Evolutionary conservation across 2,888 invertebrate species (phyloP).

Genomic region (Eremobia ochroleuca): DNA sequence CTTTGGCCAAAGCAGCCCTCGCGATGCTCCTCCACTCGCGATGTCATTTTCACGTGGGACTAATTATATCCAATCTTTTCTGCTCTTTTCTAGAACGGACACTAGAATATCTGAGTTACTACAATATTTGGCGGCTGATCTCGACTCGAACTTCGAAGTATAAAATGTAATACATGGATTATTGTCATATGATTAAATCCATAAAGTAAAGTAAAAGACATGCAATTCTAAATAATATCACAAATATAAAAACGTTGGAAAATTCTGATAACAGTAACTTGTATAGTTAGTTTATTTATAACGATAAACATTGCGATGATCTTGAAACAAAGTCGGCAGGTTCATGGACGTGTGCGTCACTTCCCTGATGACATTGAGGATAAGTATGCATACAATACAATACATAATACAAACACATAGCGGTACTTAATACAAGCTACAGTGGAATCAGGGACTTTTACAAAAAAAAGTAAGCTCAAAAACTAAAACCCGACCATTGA

Average conservation of each 20-base stretch:
- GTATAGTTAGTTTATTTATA: constrained; percentile 19
- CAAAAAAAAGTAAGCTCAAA: too few relatives aligned
- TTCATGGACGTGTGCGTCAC: constrained; percentile 57
- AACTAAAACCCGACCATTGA: too few relatives aligned
- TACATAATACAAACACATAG: constrained; percentile 2
- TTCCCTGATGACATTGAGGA: constrained; percentile 56
- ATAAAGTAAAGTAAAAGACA: not conserved
- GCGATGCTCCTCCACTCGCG: too few relatives aligned
- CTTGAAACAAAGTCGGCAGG: constrained; percentile 59
- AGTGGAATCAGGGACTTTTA: not conserved
- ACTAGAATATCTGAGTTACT: not conserved
- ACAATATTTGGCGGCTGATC: not conserved
- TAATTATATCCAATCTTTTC: not conserved
- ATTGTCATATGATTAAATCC: not conserved
- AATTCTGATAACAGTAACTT: not conserved
- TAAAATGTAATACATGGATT: not conserved
- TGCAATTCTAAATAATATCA: not conserved
- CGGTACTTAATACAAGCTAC: constrained; percentile 15
- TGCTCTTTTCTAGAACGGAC: constrained; percentile 11
- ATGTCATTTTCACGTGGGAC: not conserved
- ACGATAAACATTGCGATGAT: constrained; percentile 44
- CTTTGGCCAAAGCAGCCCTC: too few relatives aligned
- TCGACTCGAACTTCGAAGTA: constrained; percentile 1
- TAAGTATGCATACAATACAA: constrained; percentile 54
- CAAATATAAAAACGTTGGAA: not conserved